These are phyloP conservation scores for Luidia sarsii DNA, from an alignment of 53 echinoderm and acorn worm species.

Conservation along the genomic window DNA sequence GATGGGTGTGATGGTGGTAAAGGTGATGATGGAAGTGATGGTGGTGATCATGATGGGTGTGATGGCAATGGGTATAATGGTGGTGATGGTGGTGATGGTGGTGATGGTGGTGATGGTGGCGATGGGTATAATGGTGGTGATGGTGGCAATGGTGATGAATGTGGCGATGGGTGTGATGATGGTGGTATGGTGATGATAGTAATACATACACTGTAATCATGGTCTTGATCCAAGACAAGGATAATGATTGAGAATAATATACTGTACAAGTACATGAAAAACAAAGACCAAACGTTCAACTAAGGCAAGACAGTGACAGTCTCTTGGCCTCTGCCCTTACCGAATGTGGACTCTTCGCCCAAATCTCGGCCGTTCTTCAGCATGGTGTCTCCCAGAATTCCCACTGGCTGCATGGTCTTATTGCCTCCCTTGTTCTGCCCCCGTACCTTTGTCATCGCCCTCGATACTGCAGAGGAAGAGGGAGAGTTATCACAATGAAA, in stretches of 20 bases:
- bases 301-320: no score
- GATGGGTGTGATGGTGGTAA: not conserved
- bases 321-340: no score
- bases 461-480: conserved; percentile 75
- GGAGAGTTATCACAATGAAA: no score
- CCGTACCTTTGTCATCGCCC: conserved; percentile 85
- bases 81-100: not conserved
- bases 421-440: conserved; percentile 75
- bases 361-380: conserved; percentile 82
- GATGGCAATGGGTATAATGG: not conserved
- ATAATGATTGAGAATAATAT: not conserved
- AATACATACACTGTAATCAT: no score
- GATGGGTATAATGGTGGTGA: not conserved
- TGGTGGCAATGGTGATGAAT: no score
- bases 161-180: no score
- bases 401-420: conserved; percentile 76
- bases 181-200: no score
- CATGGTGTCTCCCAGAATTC: conserved; percentile 78
- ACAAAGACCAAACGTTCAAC: no score
- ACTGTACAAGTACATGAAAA: not conserved
- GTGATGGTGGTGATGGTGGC: not conserved
- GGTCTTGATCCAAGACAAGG: not conserved
- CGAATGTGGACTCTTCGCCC: conserved; percentile 89
- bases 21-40: not conserved
- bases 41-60: not conserved